Percentiles rank a stretch among this genome's conserved stretches.
phyloP scores from a whole-genome alignment of 1,140 invertebrate genomes.

The Lanistes nyassanus region DNA sequence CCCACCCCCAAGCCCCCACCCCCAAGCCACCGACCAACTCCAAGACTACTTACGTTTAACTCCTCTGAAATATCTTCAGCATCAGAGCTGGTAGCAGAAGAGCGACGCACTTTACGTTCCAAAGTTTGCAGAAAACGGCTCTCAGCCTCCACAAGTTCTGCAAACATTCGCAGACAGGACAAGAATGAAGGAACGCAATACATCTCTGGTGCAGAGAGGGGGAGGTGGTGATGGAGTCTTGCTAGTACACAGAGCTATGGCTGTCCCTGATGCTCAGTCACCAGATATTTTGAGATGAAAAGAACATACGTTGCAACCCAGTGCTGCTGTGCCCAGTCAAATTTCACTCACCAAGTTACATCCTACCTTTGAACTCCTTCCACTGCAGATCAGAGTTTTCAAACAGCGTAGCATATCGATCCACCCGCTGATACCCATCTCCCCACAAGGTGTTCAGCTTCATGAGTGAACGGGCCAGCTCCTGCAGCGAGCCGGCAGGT shows the following conservation, averaged over 20 bases:
- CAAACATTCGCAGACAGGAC: not conserved
- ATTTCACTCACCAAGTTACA: no score
- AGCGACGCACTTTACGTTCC: slow-evolving; percentile 80
- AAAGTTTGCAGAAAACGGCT: slow-evolving; percentile 84
- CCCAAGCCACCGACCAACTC: not conserved
- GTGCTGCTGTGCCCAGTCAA: no score
- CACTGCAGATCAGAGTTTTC: slow-evolving; percentile 48
- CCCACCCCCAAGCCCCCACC: not conserved
- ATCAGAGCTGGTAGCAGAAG: slow-evolving; percentile 79
- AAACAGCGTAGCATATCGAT: slow-evolving; percentile 51
- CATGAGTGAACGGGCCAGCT: slow-evolving; percentile 58
- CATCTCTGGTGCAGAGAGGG: no score
- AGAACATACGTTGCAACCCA: no score
- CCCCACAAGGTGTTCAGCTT: slow-evolving; percentile 56
- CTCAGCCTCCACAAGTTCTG: slow-evolving; percentile 73
- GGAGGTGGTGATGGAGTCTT: no score
- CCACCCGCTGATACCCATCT: slow-evolving; percentile 52
- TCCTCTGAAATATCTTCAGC: slow-evolving; percentile 94
- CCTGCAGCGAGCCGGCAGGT: slow-evolving; percentile 52
- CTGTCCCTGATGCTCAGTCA: no score
- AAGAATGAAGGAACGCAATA: no score
- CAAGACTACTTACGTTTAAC: slow-evolving; percentile 78
- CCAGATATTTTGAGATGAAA: no score
- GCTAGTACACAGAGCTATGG: no score
- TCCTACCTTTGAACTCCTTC: slow-evolving; percentile 47